Evolutionary conservation across 2,113 vertebrate genomes (phyloP), one percentile per base, ranked within the genome.

Genomic region (Megaleporinus macrocephalus): DNA sequence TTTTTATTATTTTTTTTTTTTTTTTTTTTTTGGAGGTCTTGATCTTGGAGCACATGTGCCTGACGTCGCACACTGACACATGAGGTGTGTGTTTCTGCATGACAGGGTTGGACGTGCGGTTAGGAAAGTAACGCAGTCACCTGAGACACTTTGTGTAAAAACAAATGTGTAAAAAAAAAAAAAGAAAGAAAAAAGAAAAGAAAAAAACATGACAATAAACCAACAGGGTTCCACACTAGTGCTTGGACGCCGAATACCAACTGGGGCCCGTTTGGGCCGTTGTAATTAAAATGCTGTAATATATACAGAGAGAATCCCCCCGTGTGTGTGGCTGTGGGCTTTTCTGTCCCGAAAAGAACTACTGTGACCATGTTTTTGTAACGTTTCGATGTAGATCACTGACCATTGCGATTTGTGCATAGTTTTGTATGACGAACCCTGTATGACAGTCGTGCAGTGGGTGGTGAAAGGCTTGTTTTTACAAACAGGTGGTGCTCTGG

Each of bases 341-440:
- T 24, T 78, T 51, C 83, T 76, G 59, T 76, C 77, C 72, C 47
- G 55, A 63, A 75, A 69, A 77, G 80, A 70, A 80, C 80, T 87
- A 80, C 79, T 77, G 84, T 84, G 79, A 84, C 65, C 76, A 72
- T 84, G 80, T 84, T 84, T 44, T 81, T 77, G 61, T 83, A 78
- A 73, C 51, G 70, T 80, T 74, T 78, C 70, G 77, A 83, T 86
- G 81, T 86, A 59, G 22, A 80, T 83, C 81, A 86, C 62, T 73
- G 76, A 79, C 41, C 78, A 36, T 85, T 26, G 73, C 57, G 30
- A 71, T 83, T 75, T 53, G 84, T 81, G 75, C 75, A 75, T 49
- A 76, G 71, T 81, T 79, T 53, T 76, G 68, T 73, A 78, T 83
- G 72, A 65, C 62, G 59, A 55, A 61, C 41, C 73, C 13, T 69